A percentile compares a stretch with the other conserved stretches of the same genome.
phyloP scores from a whole-genome alignment of 2,888 invertebrate species.

The Adineta ricciae region DNA sequence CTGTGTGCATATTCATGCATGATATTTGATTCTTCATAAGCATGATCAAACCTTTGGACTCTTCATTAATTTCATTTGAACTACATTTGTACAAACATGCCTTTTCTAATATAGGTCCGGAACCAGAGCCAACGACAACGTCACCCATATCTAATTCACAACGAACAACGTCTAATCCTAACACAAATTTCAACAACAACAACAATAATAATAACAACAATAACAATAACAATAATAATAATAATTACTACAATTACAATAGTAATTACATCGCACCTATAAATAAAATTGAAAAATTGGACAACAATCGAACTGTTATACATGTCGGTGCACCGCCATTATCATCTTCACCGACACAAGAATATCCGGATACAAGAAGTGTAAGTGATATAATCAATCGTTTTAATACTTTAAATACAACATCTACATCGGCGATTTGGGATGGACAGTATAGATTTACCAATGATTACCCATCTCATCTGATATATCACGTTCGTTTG shows the following conservation, averaged over 20 bases:
- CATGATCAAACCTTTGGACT: no score
- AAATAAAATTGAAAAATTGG: neutral
- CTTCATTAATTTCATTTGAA: neutral
- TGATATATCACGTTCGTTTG: neutral
- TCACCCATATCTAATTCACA: neutral
- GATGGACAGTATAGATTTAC: conserved; percentile 3
- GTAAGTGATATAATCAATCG: conserved; percentile 19
- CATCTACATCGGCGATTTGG: neutral
- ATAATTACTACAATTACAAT: neutral
- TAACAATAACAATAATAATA: no score
- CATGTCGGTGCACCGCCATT: neutral
- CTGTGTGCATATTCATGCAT: neutral
- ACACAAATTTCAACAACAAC: no score
- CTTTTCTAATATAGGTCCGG: neutral
- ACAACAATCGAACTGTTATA: conserved; percentile 1
- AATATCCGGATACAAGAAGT: neutral
- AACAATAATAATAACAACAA: no score
- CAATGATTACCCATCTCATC: neutral
- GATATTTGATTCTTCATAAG: neutral
- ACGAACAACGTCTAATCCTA: neutral
- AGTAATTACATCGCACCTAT: neutral
- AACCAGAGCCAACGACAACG: neutral
- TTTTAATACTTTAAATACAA: neutral
- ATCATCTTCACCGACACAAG: neutral
- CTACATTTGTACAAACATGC: neutral